Evolutionary conservation across 2,888 invertebrate species (phyloP).

Genomic region (Tenthredo livida): DNA sequence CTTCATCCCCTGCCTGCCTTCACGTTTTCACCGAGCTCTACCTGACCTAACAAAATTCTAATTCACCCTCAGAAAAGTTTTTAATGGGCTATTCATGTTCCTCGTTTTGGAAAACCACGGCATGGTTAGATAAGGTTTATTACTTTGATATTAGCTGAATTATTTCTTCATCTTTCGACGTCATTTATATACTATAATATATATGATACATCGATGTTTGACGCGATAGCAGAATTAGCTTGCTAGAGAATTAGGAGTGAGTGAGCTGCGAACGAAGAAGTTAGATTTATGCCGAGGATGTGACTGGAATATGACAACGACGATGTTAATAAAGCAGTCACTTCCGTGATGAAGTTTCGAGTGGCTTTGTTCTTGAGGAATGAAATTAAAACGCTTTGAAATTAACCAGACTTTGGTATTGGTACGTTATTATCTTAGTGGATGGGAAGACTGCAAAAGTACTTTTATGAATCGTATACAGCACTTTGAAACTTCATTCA

Average conservation of each 20-base stretch:
- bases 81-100: constrained; percentile 37
- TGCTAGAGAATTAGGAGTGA: constrained; percentile 18
- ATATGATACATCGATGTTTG: background rate
- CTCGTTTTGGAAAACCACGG: background rate
- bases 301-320: constrained; percentile 42
- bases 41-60: constrained; percentile 24
- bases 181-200: background rate
- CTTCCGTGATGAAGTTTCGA: constrained; percentile 31
- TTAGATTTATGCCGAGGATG: constrained; percentile 42
- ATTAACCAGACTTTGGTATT: constrained; percentile 10
- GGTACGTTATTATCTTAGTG: background rate
- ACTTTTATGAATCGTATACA: background rate
- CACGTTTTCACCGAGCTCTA: background rate
- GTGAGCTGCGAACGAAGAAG: background rate
- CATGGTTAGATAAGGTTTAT: constrained; percentile 30
- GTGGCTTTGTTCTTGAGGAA: constrained; percentile 32
- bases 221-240: background rate
- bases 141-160: constrained; percentile 29
- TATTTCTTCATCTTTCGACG: constrained; percentile 13
- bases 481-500: background rate
- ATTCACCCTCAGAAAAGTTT: constrained; percentile 28
- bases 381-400: constrained; percentile 40
- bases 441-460: background rate
- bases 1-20: background rate
- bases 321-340: constrained; percentile 34